Base-by-base conservation (phyloP, 2,888 invertebrate genomes). In the Shargacucullia verbasci region DNA sequence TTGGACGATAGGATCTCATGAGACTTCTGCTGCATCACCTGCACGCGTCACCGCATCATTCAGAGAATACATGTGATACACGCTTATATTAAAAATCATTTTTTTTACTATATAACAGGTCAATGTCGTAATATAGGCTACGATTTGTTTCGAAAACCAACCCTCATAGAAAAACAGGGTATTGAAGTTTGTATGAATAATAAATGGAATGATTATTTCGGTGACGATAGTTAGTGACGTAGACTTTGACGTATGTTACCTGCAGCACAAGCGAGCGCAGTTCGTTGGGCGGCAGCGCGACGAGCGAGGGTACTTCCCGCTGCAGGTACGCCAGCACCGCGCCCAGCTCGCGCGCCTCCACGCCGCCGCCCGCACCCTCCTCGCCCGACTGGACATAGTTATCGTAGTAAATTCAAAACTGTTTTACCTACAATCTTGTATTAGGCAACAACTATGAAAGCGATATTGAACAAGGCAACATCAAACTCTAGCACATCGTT, bases 281-380 rank as follows among this genome's bases (percentile, higher is more conserved):
- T 63, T 94, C 94, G 81, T 91, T 87, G 78, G 93, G 91, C 74
- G 95, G 93, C 83, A 94, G 82, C 76, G 94, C 89, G 41, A 94
- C 91, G 38, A 94, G 90, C 67, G 92, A 92, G 41, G 94, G 94
- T 80, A 94, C 94, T 82, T 95, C 94, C 31, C 94, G 92, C 85
- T 95, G 95, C 73, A 95, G 90, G 85, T 95, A 95, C 20, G 95
- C 94, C 82, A 95, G 93, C 84, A 95, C 92, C 57, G 95, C 95
- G 82, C 94, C 94, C 70, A 95, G 91, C 90, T 95, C 95, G 71
- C 92, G 92, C 67, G 92, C 90, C 83, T 92, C 92, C 81, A 85
- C 88, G 58, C 65, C 76, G 33, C 62, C 71, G 46, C 49, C 68
- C 54, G 49, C 58, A 37, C 94, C 95, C 79, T 94, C 94, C 62